A percentile compares a stretch with the other conserved stretches of the same genome.
These are phyloP conservation scores for Camptogramma bilineatum DNA, from an alignment of 2,888 invertebrate species.

Conservation along the genomic window DNA sequence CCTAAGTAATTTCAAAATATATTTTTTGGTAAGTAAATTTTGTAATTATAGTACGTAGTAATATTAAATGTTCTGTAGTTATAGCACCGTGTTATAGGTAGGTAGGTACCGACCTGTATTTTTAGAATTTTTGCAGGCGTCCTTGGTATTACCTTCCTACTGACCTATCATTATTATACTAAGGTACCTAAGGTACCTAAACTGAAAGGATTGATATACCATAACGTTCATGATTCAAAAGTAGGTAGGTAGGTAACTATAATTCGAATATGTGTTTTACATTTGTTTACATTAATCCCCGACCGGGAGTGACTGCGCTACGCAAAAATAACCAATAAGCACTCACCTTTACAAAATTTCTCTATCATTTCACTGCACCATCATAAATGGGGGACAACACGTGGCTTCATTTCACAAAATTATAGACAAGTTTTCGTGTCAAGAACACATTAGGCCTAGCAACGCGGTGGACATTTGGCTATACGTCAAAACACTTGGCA, in stretches of 20 bases:
- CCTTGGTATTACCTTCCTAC: too few species aligned
- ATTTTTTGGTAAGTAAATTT: too few species aligned
- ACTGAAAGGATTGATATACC: too few species aligned
- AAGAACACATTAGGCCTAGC: conserved; percentile 76
- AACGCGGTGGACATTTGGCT: conserved; percentile 67
- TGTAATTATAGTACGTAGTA: too few species aligned
- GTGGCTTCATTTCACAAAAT: conserved; percentile 71
- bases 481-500: conserved; percentile 79
- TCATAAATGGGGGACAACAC: conserved; percentile 72
- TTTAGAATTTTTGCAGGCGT: too few species aligned
- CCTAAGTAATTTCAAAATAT: too few species aligned
- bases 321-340: conserved; percentile 56
- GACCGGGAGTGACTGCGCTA: conserved; percentile 47
- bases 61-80: too few species aligned
- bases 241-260: background rate
- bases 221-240: background rate
- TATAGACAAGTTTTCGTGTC: conserved; percentile 74
- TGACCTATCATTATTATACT: too few species aligned
- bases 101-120: too few species aligned
- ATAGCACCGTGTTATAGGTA: too few species aligned
- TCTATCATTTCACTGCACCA: conserved; percentile 66
- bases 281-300: conserved; percentile 24
- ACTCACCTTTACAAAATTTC: conserved; percentile 65
- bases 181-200: too few species aligned
- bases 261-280: background rate